Base-by-base conservation (phyloP, 1,140 invertebrate species). In the Caenorhabditis inopinata region DNA sequence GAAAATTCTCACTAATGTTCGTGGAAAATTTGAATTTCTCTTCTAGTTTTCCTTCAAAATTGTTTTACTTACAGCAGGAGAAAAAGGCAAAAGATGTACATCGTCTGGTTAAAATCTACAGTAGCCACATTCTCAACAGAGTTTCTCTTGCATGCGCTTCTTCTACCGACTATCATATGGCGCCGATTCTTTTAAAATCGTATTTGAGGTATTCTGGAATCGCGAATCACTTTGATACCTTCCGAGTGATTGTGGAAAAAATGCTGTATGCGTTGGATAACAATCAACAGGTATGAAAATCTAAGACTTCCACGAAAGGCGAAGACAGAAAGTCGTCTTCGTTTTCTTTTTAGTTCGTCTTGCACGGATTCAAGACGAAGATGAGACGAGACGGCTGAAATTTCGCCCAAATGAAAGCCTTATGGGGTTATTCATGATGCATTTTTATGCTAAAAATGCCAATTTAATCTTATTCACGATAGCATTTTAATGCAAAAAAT, bases 191-290 rank as follows among this genome's bases (percentile, higher is more conserved):
- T 27, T n/a, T 78, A 7, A 38, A 23, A 46, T 14, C 27, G 12
- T 68, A 38, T 38, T 7, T 68, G 1, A 18, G 11, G 11, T 7
- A 18, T n/a, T 29, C 25, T 21, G 16, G 16, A 38, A n/a, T 68
- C 2, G 2, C n/a, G 6, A 21, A 38, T 21, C 58, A 68, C 2
- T 68, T 68, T 21, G 32, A 68, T 68, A 32, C 21, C 3, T 2
- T 38, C n/a, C n/a, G n/a, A 68, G 32, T 68, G 5, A 68, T 68
- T 68, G 32, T 68, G 16, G 58, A 68, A 32, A 68, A 68, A 21
- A 38, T 68, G 58, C n/a, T 68, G 2, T 68, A 38, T 21, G 58
- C 58, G n/a, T 68, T 68, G 25, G 58, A 68, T 68, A n/a, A 1
- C 2, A 68, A 68, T 38, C 4, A 68, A 38, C 58, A 68, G 21